Evolutionary conservation across 2,113 vertebrate genomes (phyloP).

Genomic region (Calypte anna): DNA sequence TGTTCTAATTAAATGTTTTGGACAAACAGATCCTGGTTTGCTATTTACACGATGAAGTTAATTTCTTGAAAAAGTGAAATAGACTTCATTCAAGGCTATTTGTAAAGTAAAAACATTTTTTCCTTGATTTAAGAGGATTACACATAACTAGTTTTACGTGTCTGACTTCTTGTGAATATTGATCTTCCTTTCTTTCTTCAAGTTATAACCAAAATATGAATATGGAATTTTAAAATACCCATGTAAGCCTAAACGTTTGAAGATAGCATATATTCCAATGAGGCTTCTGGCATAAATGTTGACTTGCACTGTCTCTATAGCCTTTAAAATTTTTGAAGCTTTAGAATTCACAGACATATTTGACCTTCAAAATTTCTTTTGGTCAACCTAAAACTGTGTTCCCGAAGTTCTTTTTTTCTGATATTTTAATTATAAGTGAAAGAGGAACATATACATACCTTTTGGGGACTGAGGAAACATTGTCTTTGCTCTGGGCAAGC

Average conservation of each 20-base stretch:
- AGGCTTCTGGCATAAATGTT: not conserved
- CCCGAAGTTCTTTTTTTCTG: not conserved
- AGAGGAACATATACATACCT: fast-evolving
- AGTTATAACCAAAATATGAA: not conserved
- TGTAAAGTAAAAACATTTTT: not conserved
- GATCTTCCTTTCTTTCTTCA: not conserved
- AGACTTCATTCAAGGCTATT: not conserved
- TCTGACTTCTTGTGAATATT: not conserved
- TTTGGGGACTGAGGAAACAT: not conserved
- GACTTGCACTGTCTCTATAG: not conserved
- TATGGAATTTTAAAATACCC: not conserved
- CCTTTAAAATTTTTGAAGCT: not conserved
- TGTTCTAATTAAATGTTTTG: not conserved
- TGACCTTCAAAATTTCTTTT: not conserved
- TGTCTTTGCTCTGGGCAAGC: not conserved
- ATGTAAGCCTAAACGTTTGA: not conserved
- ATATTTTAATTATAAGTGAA: not conserved
- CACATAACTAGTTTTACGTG: not conserved
- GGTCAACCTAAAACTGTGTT: not conserved
- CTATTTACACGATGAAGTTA: not conserved
- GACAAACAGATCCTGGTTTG: not conserved
- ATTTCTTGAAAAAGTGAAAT: not conserved
- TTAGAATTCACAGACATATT: not conserved
- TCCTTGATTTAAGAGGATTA: not conserved
- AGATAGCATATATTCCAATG: not conserved